Conservation (phyloP, 1,140 invertebrate genomes). For the Aphidius gifuensis region DNA sequence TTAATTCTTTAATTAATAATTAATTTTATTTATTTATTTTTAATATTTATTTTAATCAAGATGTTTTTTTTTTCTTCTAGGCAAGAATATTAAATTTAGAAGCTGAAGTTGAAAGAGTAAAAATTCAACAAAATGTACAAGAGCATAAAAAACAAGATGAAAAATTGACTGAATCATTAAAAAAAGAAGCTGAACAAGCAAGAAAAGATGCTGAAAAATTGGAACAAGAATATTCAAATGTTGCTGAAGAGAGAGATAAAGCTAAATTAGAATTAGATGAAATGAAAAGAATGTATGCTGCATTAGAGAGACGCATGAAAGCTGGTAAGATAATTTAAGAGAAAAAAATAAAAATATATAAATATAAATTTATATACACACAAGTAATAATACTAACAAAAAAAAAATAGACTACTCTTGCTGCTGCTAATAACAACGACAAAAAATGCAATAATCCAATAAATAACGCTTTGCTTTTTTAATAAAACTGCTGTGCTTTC, state of each 20-base stretch:
- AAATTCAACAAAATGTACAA: conserved; percentile 49
- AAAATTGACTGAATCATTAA: conserved; percentile 58
- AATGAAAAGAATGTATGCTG: conserved; percentile 69
- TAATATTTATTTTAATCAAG: neutral
- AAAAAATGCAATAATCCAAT: neutral
- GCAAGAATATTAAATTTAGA: conserved; percentile 75
- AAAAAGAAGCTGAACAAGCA: conserved; percentile 71
- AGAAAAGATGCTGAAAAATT: conserved; percentile 75
- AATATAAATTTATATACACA: no score
- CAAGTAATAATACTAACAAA: neutral
- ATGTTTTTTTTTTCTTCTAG: conserved; percentile 36
- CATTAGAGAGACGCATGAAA: conserved; percentile 66
- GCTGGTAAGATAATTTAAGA: conserved; percentile 36
- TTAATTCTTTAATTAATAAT: neutral
- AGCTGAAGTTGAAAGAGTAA: conserved; percentile 69
- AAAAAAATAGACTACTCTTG: neutral
- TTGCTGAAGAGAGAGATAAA: conserved; percentile 72
- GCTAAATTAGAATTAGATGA: conserved; percentile 76
- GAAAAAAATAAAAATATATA: neutral
- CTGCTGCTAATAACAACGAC: neutral
- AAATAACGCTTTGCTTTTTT: conserved; percentile 7
- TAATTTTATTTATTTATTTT: neutral
- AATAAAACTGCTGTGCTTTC: conserved; percentile 3
- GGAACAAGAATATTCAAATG: conserved; percentile 73
- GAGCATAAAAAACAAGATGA: conserved; percentile 63